Evolutionary conservation across 2,888 invertebrate genomes (phyloP).

Genomic region (Drosophila paranaensis): DNA sequence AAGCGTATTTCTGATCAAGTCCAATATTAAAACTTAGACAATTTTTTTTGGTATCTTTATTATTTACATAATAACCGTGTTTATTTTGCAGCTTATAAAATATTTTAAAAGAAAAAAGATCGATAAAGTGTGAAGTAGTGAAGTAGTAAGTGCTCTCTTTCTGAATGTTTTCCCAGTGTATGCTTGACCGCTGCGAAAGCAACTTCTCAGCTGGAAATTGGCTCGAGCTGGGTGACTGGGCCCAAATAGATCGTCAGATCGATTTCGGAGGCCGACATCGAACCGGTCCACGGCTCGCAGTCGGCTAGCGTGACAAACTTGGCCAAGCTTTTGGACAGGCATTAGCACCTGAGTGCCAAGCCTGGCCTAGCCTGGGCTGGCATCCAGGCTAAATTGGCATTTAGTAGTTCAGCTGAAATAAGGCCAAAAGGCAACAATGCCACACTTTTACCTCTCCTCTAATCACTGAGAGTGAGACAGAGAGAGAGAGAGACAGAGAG

Average conservation of each 20-base stretch:
- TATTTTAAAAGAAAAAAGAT: too few species aligned
- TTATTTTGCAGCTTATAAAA: too few species aligned
- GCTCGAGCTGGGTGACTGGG: conserved; percentile 55
- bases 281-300: conserved; percentile 34
- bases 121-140: background rate
- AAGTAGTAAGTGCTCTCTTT: background rate
- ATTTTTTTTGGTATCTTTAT: too few species aligned
- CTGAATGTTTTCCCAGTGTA: background rate
- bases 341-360: conserved; percentile 32
- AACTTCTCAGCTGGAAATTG: conserved; percentile 27
- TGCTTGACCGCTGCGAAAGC: background rate
- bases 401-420: conserved; percentile 34
- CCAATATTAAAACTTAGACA: background rate
- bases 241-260: conserved; percentile 41
- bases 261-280: conserved; percentile 37
- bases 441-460: conserved; percentile 33
- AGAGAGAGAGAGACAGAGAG: background rate
- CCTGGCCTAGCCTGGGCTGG: conserved; percentile 4
- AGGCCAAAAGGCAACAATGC: conserved; percentile 36
- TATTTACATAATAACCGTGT: too few species aligned
- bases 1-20: background rate
- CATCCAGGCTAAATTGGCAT: conserved; percentile 45
- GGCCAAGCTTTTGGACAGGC: conserved; percentile 18
- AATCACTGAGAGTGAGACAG: background rate
- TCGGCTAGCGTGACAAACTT: conserved; percentile 44